Evolutionary conservation across 2,888 invertebrate species (phyloP).

Genomic region (Tiliacea citrago): DNA sequence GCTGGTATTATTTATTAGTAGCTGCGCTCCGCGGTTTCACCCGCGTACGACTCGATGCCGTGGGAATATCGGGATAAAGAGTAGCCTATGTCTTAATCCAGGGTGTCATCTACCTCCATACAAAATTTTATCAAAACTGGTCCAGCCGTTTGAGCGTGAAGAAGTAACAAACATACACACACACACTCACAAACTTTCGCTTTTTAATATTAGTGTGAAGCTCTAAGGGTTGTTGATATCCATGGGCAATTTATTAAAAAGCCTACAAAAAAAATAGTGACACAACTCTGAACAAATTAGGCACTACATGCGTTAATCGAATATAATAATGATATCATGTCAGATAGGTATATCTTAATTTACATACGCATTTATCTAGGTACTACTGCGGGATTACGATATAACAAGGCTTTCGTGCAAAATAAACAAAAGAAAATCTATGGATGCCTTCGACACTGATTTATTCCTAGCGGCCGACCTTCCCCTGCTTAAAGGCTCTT

Average conservation of each 20-base stretch:
- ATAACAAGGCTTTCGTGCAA: conserved; percentile 20
- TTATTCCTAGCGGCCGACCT: background rate
- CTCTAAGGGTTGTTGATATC: background rate
- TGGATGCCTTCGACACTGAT: background rate
- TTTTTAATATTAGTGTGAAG: too few species aligned
- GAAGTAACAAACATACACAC: too few species aligned
- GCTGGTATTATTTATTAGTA: too few species aligned
- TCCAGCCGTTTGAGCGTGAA: too few species aligned
- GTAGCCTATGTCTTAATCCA: too few species aligned
- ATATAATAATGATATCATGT: conserved; percentile 15
- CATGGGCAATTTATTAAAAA: background rate
- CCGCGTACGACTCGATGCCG: too few species aligned
- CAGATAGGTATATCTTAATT: conserved; percentile 26
- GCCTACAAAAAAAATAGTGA: background rate
- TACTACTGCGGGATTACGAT: conserved; percentile 17
- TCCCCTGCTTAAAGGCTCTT: background rate
- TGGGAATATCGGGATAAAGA: too few species aligned
- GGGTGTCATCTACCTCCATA: too few species aligned
- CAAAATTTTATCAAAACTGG: too few species aligned
- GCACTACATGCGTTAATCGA: conserved; percentile 4
- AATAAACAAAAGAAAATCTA: conserved; percentile 20
- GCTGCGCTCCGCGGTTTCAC: too few species aligned
- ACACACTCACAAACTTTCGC: too few species aligned
- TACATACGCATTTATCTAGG: background rate
- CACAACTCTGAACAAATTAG: conserved; percentile 11